These are phyloP conservation scores for Sesia apiformis DNA, from an alignment of 2,888 invertebrate genomes.

Conservation along the genomic window DNA sequence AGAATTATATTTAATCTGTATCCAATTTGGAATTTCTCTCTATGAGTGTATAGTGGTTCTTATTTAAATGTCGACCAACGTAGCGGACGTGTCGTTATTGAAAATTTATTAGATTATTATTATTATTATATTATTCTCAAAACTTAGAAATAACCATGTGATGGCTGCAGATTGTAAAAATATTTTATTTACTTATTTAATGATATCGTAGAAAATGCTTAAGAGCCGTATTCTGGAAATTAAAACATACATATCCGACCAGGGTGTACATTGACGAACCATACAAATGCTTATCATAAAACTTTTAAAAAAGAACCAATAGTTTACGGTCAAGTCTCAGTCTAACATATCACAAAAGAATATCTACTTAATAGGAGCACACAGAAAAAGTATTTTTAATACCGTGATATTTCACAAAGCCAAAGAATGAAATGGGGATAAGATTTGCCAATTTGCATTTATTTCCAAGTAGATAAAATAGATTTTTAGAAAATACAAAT, in stretches of 20 bases:
- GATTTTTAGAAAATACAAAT: conserved; percentile 18
- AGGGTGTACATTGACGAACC: conserved; percentile 43
- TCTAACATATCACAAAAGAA: conserved; percentile 59
- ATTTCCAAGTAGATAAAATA: conserved; percentile 36
- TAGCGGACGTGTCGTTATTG: conserved; percentile 71
- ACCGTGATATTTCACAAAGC: conserved; percentile 70
- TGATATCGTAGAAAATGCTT: conserved; percentile 60
- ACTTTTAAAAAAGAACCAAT: conserved; percentile 11
- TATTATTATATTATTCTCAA: conserved; percentile 55
- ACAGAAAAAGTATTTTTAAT: conserved; percentile 52
- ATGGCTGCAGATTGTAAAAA: conserved; percentile 71
- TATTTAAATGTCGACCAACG: conserved; percentile 73
- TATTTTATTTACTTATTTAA: conserved; percentile 61
- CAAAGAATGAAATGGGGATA: conserved; percentile 59
- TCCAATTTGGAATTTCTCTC: conserved; percentile 73
- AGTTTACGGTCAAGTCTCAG: conserved; percentile 21
- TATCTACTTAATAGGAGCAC: conserved; percentile 38
- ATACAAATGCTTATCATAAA: conserved; percentile 22
- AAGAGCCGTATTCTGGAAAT: conserved; percentile 44
- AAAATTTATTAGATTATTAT: conserved; percentile 73
- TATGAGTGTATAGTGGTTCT: conserved; percentile 74
- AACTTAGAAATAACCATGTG: conserved; percentile 70
- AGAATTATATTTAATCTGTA: conserved; percentile 72
- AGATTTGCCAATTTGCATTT: conserved; percentile 48
- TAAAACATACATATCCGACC: conserved; percentile 54